These are phyloP conservation scores for Netelia virgata DNA, from an alignment of 2,888 invertebrate species.

Conservation along the genomic window DNA sequence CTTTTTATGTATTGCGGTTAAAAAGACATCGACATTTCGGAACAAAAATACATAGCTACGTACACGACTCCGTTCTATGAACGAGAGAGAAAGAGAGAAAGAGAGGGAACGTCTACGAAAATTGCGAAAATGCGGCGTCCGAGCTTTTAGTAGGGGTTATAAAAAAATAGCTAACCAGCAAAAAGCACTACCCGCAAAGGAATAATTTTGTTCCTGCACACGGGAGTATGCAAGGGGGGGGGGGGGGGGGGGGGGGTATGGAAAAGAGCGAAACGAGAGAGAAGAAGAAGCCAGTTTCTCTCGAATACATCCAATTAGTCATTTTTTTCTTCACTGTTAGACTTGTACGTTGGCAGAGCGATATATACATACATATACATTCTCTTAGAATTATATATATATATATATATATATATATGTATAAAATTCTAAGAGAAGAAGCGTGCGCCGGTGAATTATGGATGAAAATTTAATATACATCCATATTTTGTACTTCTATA, in stretches of 20 bases:
- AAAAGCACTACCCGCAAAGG: background rate
- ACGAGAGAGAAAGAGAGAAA: background rate
- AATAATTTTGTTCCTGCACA: background rate
- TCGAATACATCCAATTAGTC: constrained; percentile 39
- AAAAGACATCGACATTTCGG: too few species aligned
- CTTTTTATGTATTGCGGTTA: too few species aligned
- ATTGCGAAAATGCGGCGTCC: background rate
- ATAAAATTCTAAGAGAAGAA: background rate
- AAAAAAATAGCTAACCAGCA: background rate
- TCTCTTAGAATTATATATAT: too few species aligned
- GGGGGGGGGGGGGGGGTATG: background rate
- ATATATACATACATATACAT: background rate
- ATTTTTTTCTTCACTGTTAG: constrained; percentile 3
- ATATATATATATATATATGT: background rate
- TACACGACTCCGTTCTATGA: too few species aligned
- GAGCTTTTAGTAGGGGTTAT: background rate
- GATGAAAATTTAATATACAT: constrained; percentile 36
- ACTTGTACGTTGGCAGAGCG: background rate
- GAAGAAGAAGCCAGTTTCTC: constrained; percentile 30
- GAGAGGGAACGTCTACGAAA: background rate
- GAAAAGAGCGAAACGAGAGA: background rate
- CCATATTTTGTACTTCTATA: constrained; percentile 7
- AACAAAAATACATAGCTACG: too few species aligned
- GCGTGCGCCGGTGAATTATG: constrained; percentile 18
- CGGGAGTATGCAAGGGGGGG: background rate